Base-by-base conservation (phyloP, 2,888 invertebrate species). In the Hetaerina titia region DNA sequence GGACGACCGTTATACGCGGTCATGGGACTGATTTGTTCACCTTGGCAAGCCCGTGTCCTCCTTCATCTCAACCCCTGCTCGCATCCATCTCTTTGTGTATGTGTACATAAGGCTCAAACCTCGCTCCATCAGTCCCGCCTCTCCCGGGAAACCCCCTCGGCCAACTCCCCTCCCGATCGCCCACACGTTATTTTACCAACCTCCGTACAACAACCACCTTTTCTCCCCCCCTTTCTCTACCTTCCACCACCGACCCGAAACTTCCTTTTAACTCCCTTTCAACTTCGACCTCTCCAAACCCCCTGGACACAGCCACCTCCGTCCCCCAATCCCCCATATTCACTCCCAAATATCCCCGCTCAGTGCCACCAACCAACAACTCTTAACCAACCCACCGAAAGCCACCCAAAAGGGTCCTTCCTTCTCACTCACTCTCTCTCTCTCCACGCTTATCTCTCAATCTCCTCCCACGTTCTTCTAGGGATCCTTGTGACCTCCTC, bases 21-120 rank as follows among this genome's bases (percentile, higher is more conserved):
- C 57, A 89, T 13, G n/a, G n/a, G n/a, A 15, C 58, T 57, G 89
- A 89, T 89, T 89, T 58, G 89, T 89, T n/a, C n/a, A 58, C 89
- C 57, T n/a, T 58, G n/a, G 8, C 57, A 19, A n/a, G 57, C 57
- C 19, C 89, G 13, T 89, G n/a, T n/a, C n/a, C 56, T 2, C 6
- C 22, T 13, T 9, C 89, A 22, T 8, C 89, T 89, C 19, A 56
- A 58, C 2, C 58, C 89, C 81, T 19, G 4, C n/a, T 13, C 69
- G 15, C 22, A 15, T 64, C 64, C 64, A 64, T 64, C 5, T 45
- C 69, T 69, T 69, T 69, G 69, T 8, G 22, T 22, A 7, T 19
- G 69, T 69, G 69, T 69, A 15, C 31, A 4, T n/a, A 81, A 31
- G 31, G 31, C 81, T 15, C 25, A 22, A 81, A 31, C 31, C 31